A percentile compares a stretch with the other conserved stretches of the same genome.
Conservation (phyloP, 2,797 vertebrate species). For the Eurystomus glaucurus region DNA sequence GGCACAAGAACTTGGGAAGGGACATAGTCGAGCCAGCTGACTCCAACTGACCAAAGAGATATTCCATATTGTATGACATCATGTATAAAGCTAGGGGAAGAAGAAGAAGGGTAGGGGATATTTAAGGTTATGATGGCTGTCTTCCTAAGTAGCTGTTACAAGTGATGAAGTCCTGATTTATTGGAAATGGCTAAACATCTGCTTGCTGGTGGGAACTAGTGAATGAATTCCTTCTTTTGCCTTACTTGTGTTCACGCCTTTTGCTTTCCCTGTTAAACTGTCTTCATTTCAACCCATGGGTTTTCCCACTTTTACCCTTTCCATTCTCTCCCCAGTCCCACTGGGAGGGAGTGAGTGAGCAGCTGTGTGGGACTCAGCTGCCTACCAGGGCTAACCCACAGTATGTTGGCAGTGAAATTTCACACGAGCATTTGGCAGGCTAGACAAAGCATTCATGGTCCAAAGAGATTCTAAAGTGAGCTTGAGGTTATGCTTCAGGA, state of each 20-base stretch:
- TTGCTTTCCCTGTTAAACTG: no score
- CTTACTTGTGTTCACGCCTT: no score
- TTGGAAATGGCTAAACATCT: background rate
- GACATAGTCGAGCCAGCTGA: background rate
- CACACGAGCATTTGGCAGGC: background rate
- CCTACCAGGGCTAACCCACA: background rate
- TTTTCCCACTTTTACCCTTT: background rate
- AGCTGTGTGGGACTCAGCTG: background rate
- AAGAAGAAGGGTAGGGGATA: background rate
- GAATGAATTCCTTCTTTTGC: no score
- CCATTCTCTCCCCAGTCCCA: accelerated
- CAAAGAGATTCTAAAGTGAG: background rate
- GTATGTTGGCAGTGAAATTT: background rate
- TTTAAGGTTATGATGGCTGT: background rate
- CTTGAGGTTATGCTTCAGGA: background rate
- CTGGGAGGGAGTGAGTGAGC: background rate
- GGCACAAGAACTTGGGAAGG: background rate
- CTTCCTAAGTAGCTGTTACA: background rate
- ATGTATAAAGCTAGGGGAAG: background rate
- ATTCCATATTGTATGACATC: accelerated
- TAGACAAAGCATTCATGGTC: background rate
- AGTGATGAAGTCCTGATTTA: background rate
- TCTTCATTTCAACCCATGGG: no score
- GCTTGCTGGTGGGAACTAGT: background rate
- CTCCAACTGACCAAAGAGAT: background rate